Base-by-base conservation (phyloP, 2,113 vertebrate genomes). In the Emydocephalus ijimae region DNA sequence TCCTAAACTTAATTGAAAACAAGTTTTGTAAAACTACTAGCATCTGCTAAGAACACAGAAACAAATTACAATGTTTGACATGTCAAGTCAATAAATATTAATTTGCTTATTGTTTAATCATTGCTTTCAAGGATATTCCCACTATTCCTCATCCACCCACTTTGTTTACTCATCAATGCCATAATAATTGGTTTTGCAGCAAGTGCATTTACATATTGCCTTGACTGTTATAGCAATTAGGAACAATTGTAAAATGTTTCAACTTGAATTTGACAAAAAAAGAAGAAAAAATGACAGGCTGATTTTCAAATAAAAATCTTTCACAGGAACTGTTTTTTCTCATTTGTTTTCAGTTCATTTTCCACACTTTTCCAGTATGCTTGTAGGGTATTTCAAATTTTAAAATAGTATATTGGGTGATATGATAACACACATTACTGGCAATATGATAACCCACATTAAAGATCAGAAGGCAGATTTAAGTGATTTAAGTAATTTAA, bases 221-320 rank as follows among this genome's bases (percentile, higher is more conserved):
- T 89, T 91, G 90, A 45, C 56, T 59, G 48, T 69, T 56, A 55
- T 43, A 90, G 39, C 39, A 74, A 57, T 57, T 90, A 89, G 85
- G 20, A 52, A 34, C 34, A 93, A 92, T 87, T 89, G 88, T 61
- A 69, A 91, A 69, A 24, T 45, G 29, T 90, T 89, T 89, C 86
- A 87, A 85, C 34, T 93, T 85, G 45, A 8, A 56, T 55, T 87
- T 86, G 20, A 87, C 39, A 21, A 59, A 59, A 57, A 92, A 85
- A 8, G 90, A 61, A 92, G 52, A 57, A 92, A 34, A 50, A 87
- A 92, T 56, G 56, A 56, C 59, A 92, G 55, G 43, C 50, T 87
- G 34, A 34, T 88, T 93, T 93, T 56, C 92, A 88, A 10, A 54
- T 93, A 45, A 89, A 93, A 69, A 92, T 29, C 52, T 45, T 89